These are phyloP conservation scores for Sebastes matsubarae DNA, from an alignment of 2,797 vertebrate species.

Conservation along the genomic window DNA sequence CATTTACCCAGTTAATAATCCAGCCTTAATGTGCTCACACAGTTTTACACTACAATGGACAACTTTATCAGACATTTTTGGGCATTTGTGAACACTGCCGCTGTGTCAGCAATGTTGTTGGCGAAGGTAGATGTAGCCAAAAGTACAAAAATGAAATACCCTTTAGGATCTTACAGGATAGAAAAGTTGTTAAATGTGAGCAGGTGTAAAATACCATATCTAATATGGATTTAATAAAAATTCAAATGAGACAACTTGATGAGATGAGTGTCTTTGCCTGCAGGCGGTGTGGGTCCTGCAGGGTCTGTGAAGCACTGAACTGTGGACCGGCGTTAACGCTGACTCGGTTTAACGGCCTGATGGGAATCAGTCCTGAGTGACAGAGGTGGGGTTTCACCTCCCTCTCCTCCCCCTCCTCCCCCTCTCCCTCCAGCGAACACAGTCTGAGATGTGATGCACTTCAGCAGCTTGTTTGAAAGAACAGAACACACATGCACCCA, in stretches of 20 bases:
- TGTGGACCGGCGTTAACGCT: background rate
- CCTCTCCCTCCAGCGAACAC: background rate
- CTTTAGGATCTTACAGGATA: background rate
- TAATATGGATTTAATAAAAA: background rate
- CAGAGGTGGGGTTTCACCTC: constrained; percentile 9
- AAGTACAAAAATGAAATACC: background rate
- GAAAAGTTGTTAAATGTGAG: background rate
- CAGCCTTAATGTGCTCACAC: background rate
- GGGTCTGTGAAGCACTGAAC: background rate
- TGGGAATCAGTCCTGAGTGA: constrained; percentile 36
- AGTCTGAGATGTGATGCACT: background rate
- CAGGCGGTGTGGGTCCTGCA: background rate
- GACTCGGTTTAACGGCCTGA: background rate
- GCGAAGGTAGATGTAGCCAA: background rate
- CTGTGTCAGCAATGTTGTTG: background rate
- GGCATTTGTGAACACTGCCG: background rate
- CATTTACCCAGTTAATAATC: background rate
- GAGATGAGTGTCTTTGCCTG: background rate
- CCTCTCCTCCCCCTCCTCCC: fast-evolving
- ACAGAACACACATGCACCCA: background rate
- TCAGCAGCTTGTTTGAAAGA: constrained; percentile 18
- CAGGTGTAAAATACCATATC: background rate
- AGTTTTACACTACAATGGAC: background rate
- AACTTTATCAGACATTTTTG: too few relatives aligned
- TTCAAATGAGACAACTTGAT: background rate